A percentile compares a stretch with the other conserved stretches of the same genome.
Evolutionary conservation across 2,797 vertebrate species (phyloP).

Genomic region (Ispidina picta): DNA sequence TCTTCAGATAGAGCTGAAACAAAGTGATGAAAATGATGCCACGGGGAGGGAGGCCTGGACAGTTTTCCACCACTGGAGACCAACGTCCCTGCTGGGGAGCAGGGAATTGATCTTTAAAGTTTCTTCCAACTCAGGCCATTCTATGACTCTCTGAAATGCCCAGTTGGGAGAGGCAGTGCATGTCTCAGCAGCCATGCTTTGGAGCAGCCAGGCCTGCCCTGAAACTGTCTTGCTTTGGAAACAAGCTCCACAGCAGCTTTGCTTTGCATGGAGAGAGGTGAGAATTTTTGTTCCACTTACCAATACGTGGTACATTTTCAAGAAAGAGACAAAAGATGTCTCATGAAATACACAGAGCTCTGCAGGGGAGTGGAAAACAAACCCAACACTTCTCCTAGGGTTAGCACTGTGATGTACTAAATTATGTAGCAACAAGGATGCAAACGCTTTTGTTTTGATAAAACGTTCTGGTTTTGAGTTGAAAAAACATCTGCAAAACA

Average conservation of each 20-base stretch:
- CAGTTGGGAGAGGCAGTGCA: fast-evolving
- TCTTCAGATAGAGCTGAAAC: neutral
- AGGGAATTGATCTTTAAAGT: no score
- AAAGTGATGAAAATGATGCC: fast-evolving
- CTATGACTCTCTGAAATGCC: no score
- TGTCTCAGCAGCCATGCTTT: neutral
- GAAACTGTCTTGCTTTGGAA: neutral
- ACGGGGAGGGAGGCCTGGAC: fast-evolving
- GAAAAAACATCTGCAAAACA: neutral
- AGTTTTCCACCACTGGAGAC: neutral
- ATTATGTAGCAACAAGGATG: neutral
- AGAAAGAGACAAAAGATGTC: neutral
- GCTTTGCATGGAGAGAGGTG: neutral
- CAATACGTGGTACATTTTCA: neutral
- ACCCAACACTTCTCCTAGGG: neutral
- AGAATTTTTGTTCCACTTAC: neutral
- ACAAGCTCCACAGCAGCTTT: neutral
- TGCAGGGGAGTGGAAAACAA: neutral
- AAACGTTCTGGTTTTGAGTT: neutral
- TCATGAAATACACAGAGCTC: neutral
- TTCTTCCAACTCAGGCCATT: no score
- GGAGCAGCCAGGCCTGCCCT: neutral
- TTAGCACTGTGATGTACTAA: neutral
- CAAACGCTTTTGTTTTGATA: neutral
- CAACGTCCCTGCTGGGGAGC: neutral